Percentiles rank a stretch among this genome's conserved stretches.
Conservation (phyloP, 2,113 vertebrate species). For the Synchiropus splendidus region DNA sequence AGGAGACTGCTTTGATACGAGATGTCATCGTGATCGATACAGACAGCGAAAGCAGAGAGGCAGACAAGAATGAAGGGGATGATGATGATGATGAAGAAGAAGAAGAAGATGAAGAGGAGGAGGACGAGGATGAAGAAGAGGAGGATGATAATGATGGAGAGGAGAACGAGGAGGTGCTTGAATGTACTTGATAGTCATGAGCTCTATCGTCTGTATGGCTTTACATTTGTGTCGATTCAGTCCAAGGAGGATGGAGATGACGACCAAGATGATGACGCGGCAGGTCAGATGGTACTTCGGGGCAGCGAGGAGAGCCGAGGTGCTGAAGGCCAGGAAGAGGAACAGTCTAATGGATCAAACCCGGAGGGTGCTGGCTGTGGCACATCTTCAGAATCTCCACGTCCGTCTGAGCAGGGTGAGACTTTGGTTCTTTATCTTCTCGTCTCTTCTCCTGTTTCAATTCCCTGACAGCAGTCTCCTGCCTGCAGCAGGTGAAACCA, state of each 20-base stretch:
- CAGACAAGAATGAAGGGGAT: slow-evolving; percentile 75
- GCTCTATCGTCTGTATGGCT: neutral
- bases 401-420: slow-evolving; percentile 72
- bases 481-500: slow-evolving; percentile 69
- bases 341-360: slow-evolving; percentile 72
- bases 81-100: slow-evolving; percentile 69
- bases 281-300: slow-evolving; percentile 73
- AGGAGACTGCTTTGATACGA: slow-evolving; percentile 66
- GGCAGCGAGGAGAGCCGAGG: slow-evolving; percentile 82
- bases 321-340: slow-evolving; percentile 75
- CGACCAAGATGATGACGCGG: slow-evolving; percentile 64
- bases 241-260: slow-evolving; percentile 74
- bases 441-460: neutral
- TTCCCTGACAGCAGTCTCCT: neutral
- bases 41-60: slow-evolving; percentile 81
- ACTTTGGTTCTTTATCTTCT: neutral
- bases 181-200: no score
- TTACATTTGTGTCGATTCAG: neutral
- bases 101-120: slow-evolving; percentile 65
- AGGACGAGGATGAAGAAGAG: slow-evolving; percentile 67
- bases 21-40: slow-evolving; percentile 89
- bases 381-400: slow-evolving; percentile 68
- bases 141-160: slow-evolving; percentile 60
- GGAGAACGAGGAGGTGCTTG: slow-evolving; percentile 15
- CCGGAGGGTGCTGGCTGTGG: slow-evolving; percentile 77